Base-by-base conservation (phyloP, 2,888 invertebrate genomes). In the Heteromyza rotundicornis region DNA sequence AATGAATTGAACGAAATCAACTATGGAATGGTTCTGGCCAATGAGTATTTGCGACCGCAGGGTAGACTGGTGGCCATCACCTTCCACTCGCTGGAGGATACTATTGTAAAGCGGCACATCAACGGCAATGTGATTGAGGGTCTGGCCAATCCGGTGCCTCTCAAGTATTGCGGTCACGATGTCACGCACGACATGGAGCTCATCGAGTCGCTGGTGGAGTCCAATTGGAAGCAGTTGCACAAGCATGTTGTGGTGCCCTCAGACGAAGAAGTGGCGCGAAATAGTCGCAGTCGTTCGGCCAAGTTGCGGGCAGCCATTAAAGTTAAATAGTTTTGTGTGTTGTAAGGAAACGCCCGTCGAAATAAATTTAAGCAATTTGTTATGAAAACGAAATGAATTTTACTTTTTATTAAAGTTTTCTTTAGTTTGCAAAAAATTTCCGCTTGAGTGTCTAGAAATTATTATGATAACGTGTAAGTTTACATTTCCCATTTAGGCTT, bases 1-100 rank as follows among this genome's bases (percentile, higher is more conserved):
- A 94, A 98, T 81, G 98, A 98, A 84, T 84, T 98, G 1, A 98
- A 98, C 80, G 96, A 98, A 85, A 87, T 98, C 1, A 94, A 96
- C 84, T 93, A 92, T 80, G 96, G 89, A 0, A 88, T 98, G 82
- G 80, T 92, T 22, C 74, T 95, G 59, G 92, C 95, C 0, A 88
- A 90, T 65, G 87, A 86, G 76, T 92, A 89, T 75, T 85, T 98
- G 20, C 93, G 92, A 84, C 82, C 89, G 0, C 88, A 89, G 36
- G 97, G 97, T 0, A 86, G 89, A 63, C 80, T 97, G 63, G 89
- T 94, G 0, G 90, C 92, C 0, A 88, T 98, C 44, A 89, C 94
- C 14, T 98, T 97, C 81, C 96, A 97, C 83, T 96, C 96, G 0
- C 84, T 96, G 22, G 96, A 98, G 85, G 98, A 98, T 80, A 92